A percentile compares a stretch with the other conserved stretches of the same genome.
Evolutionary conservation across 37 sponge, comb jelly and placozoan species (phyloP).

Genomic region (Halisarca cf. caerulea): DNA sequence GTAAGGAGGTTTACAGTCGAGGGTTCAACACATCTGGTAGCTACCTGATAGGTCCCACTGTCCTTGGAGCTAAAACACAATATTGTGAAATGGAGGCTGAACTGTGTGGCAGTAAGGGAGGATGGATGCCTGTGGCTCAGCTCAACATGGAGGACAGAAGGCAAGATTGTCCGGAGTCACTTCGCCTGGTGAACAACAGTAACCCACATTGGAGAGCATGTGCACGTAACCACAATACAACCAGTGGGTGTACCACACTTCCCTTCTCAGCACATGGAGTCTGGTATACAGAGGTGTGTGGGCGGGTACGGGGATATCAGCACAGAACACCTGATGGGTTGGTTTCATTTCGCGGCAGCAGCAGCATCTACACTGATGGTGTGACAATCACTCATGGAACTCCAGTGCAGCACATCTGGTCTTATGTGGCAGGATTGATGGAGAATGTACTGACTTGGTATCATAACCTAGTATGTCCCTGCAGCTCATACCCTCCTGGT

Average conservation of each 20-base stretch:
- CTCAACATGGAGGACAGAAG: not conserved
- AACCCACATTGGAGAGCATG: not conserved
- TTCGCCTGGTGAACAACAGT: not conserved
- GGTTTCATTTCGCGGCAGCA: too few relatives aligned
- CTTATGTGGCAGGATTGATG: conserved; percentile 4
- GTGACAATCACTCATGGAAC: not conserved
- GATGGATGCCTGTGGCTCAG: conserved; percentile 1
- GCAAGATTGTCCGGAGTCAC: not conserved
- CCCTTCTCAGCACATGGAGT: not conserved
- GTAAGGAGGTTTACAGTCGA: not conserved
- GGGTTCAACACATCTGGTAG: not conserved
- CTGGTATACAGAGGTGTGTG: not conserved
- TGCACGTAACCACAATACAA: not conserved
- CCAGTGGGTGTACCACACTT: not conserved
- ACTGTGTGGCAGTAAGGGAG: not conserved
- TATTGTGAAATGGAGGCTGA: conserved; percentile 1
- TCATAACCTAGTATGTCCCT: not conserved
- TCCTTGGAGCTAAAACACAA: not conserved
- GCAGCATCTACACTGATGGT: not conserved
- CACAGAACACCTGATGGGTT: not conserved
- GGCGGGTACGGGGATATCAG: not conserved
- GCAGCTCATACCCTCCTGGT: not conserved
- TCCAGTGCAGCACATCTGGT: not conserved
- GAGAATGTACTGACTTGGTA: not conserved
- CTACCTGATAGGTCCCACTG: not conserved